Evolutionary conservation across 2,113 vertebrate genomes (phyloP).

Genomic region (Columba livia): DNA sequence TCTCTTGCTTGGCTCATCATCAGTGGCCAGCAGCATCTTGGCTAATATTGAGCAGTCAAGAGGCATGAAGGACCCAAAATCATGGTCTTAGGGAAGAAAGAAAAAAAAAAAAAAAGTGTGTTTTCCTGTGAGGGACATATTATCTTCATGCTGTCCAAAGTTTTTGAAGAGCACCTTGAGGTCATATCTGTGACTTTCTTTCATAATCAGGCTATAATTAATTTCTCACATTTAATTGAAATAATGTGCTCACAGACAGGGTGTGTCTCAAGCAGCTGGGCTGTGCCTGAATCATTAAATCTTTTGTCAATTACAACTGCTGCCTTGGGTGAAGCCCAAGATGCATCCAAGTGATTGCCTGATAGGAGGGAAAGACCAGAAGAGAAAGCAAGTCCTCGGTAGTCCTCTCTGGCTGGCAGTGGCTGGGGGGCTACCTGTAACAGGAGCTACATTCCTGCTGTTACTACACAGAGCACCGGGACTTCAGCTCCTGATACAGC

Average conservation of each 20-base stretch:
- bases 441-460: neutral
- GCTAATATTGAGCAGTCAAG: neutral
- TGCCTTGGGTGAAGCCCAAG: neutral
- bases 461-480: neutral
- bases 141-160: neutral
- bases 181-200: neutral
- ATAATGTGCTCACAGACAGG: neutral
- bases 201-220: neutral
- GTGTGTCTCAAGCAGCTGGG: neutral
- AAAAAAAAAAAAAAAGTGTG: neutral
- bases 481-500: neutral
- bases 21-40: neutral
- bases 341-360: neutral
- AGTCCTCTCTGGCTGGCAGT: neutral
- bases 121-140: neutral
- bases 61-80: neutral
- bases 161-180: neutral
- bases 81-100: neutral
- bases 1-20: neutral
- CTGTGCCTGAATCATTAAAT: neutral
- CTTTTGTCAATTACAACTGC: neutral
- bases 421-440: neutral
- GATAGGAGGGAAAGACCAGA: neutral
- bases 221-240: neutral
- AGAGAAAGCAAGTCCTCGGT: neutral